Conservation (phyloP, 2,113 vertebrate species). For the Balaeniceps rex region DNA sequence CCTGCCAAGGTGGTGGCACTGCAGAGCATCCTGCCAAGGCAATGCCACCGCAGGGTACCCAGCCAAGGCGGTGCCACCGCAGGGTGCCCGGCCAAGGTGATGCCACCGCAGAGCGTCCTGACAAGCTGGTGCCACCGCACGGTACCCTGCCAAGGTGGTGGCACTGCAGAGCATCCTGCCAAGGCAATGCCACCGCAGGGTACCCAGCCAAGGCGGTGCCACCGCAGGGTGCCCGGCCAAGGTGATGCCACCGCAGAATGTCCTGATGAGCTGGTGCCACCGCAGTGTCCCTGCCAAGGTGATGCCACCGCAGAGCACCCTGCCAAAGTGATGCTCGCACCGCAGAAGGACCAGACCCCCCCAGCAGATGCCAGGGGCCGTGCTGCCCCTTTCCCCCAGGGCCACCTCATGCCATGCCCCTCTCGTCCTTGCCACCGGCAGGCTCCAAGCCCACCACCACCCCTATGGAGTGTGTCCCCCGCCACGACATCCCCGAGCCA, state of each 20-base stretch:
- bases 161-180: neutral
- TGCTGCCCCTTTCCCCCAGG: neutral
- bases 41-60: neutral
- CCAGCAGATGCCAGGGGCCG: neutral
- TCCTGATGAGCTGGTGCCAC: too few relatives aligned
- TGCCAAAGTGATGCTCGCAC: neutral
- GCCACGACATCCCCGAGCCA: neutral
- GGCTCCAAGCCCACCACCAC: neutral
- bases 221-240: too few relatives aligned
- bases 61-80: neutral
- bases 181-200: too few relatives aligned
- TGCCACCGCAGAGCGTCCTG: fast-evolving
- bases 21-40: too few relatives aligned
- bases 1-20: neutral
- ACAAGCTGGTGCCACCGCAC: too few relatives aligned
- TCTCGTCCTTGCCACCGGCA: fast-evolving
- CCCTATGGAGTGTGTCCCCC: neutral
- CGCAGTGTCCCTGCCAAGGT: too few relatives aligned
- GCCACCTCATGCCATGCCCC: neutral
- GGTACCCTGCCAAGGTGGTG: neutral
- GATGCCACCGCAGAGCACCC: neutral
- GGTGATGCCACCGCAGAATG: neutral
- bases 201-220: too few relatives aligned
- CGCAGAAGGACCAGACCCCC: neutral
- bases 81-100: neutral